phyloP scores from a whole-genome alignment of 2,888 invertebrate species.

The Aricia artaxerxes region DNA sequence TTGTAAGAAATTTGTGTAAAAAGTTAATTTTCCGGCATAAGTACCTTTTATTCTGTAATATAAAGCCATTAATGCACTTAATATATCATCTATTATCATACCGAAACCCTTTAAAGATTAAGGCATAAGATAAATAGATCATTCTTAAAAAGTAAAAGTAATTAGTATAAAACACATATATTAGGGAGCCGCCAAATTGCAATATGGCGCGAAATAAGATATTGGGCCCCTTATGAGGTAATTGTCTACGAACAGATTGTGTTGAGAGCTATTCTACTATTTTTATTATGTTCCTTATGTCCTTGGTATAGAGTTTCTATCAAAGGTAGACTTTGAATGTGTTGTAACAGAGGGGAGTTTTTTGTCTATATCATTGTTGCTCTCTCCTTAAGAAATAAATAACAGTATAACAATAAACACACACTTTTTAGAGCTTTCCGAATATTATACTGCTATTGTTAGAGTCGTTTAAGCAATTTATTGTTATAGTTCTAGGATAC shows the following conservation, averaged over 20 bases:
- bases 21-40: too few species aligned
- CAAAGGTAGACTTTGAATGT: neutral
- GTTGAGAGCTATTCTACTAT: neutral
- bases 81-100: neutral
- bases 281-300: neutral
- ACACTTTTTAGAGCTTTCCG: neutral
- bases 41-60: too few species aligned
- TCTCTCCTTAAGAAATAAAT: neutral
- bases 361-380: neutral
- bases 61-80: too few species aligned
- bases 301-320: neutral
- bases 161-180: neutral
- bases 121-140: neutral
- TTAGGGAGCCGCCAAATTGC: neutral
- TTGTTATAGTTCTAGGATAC: too few species aligned
- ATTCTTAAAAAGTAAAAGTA: neutral
- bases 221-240: conserved; percentile 2
- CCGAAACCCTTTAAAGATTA: neutral
- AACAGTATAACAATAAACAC: neutral
- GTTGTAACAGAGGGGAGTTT: neutral
- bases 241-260: conserved; percentile 6
- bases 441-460: too few species aligned
- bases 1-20: too few species aligned
- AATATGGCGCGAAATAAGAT: conserved; percentile 11
- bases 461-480: too few species aligned